Evolutionary conservation across 2,113 vertebrate species (phyloP), one percentile per base, ranked within the genome.

Genomic region (Grammomys surdaster): DNA sequence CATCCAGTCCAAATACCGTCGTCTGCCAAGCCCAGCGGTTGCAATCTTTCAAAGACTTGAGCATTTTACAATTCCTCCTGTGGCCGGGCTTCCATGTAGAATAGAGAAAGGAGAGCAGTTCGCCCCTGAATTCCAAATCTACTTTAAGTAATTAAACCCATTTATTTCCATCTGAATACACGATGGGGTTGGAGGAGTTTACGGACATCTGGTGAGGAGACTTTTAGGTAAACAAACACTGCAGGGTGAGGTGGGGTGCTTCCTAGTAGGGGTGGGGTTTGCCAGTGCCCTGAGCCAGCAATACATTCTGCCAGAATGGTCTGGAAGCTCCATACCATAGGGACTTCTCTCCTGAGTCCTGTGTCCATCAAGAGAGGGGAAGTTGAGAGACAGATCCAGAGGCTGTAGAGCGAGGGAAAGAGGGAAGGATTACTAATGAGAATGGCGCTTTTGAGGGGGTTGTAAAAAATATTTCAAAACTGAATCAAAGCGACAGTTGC

Each of bases 161-260:
- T 97, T 97, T 97, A 96, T 98, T 98, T 97, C 95, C 95, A 97
- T 95, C 88, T 97, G 95, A 97, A 98, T 96, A 95, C 94, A 89
- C 82, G 31, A 54, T 70, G 73, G 95, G 81, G 43, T 95, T 90
- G 92, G 92, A 96, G 89, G 82, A 90, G 63, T 96, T 96, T 97
- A 96, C 89, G 94, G 94, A 95, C 92, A 96, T 96, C 90, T 92
- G 96, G 93, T 89, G 86, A 92, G 43, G 73, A 87, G 96, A 90
- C 86, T 48, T 87, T 78, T 86, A 86, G 90, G 97, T 95, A 96
- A 97, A 97, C 89, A 95, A 82, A 96, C 87, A 77, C 85, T 26
- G 28, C 5, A 31, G 67, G 60, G 84, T 69, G 31, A 76, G 67
- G 75, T 22, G 31, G 90, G 51, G 60, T 0, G 24, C 58, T 36